Percentiles rank a stretch among this genome's conserved stretches.
phyloP scores from a whole-genome alignment of 2,888 invertebrate species.

The Thelaira solivaga region DNA sequence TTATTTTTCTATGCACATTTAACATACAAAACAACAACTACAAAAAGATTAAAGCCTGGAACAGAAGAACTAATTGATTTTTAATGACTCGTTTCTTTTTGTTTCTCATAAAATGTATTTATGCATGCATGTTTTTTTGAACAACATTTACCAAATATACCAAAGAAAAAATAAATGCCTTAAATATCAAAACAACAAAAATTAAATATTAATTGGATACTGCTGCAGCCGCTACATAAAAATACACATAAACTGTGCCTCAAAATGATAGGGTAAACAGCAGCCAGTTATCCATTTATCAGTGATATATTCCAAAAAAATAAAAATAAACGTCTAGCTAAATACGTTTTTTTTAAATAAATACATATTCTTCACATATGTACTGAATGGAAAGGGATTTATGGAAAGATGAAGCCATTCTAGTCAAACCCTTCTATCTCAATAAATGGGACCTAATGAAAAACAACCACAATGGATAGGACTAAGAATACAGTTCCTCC shows the following conservation, averaged over 20 bases:
- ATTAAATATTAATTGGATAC: slow-evolving; percentile 50
- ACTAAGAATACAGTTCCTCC: too few relatives aligned
- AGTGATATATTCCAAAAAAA: too few relatives aligned
- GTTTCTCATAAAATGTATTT: not conserved
- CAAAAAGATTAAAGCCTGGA: slow-evolving; percentile 1
- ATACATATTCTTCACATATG: too few relatives aligned
- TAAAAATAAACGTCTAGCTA: too few relatives aligned
- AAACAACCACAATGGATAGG: too few relatives aligned
- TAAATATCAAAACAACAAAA: slow-evolving; percentile 52
- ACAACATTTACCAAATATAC: not conserved
- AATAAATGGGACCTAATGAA: too few relatives aligned
- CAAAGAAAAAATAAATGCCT: slow-evolving; percentile 31
- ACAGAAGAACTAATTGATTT: slow-evolving; percentile 55
- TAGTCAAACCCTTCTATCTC: too few relatives aligned
- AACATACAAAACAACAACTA: not conserved
- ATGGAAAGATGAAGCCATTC: too few relatives aligned
- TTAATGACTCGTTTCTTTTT: slow-evolving; percentile 52
- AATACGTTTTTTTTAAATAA: too few relatives aligned
- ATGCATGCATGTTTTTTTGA: slow-evolving; percentile 3
- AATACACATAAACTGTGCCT: not conserved
- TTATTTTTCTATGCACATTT: slow-evolving; percentile 42
- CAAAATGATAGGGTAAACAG: slow-evolving; percentile 6
- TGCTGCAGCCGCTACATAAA: not conserved
- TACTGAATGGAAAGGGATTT: too few relatives aligned
- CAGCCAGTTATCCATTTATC: not conserved